A percentile compares a stretch with the other conserved stretches of the same genome.
Evolutionary conservation across 2,888 invertebrate species (phyloP).

Genomic region (Antheraea assamensis): DNA sequence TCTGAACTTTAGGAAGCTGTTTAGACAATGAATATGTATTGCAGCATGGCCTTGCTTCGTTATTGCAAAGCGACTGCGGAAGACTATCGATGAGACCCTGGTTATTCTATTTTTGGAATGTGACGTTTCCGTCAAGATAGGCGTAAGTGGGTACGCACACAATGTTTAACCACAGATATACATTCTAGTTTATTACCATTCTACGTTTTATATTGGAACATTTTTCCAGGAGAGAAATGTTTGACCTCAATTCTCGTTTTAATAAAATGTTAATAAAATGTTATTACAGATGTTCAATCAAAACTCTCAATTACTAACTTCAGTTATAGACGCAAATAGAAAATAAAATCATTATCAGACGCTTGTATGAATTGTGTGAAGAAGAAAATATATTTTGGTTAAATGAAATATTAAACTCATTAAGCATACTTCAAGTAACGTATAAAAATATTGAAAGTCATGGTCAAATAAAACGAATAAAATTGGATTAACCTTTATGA

Average conservation of each 20-base stretch:
- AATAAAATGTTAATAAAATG: slow-evolving; percentile 44
- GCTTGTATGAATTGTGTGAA: background rate
- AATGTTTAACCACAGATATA: slow-evolving; percentile 22
- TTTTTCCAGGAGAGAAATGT: slow-evolving; percentile 47
- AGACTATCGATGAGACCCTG: slow-evolving; percentile 67
- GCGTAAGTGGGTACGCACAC: slow-evolving; percentile 33
- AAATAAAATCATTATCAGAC: background rate
- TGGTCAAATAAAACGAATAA: background rate
- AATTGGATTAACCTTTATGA: background rate
- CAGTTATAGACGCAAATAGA: background rate
- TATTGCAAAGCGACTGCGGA: slow-evolving; percentile 63
- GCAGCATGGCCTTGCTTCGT: slow-evolving; percentile 47
- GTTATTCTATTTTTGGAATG: slow-evolving; percentile 71
- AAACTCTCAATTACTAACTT: background rate
- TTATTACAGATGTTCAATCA: slow-evolving; percentile 35
- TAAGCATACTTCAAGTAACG: background rate
- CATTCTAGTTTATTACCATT: slow-evolving; percentile 36
- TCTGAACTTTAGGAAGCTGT: slow-evolving; percentile 38
- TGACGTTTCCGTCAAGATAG: slow-evolving; percentile 60
- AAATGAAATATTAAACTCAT: background rate
- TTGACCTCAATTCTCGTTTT: slow-evolving; percentile 51
- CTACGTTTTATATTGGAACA: slow-evolving; percentile 37
- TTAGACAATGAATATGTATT: slow-evolving; percentile 34
- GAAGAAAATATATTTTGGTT: background rate
- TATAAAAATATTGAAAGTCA: background rate